Conservation (phyloP, 2,888 invertebrate genomes). For the Rhogogaster chlorosoma region DNA sequence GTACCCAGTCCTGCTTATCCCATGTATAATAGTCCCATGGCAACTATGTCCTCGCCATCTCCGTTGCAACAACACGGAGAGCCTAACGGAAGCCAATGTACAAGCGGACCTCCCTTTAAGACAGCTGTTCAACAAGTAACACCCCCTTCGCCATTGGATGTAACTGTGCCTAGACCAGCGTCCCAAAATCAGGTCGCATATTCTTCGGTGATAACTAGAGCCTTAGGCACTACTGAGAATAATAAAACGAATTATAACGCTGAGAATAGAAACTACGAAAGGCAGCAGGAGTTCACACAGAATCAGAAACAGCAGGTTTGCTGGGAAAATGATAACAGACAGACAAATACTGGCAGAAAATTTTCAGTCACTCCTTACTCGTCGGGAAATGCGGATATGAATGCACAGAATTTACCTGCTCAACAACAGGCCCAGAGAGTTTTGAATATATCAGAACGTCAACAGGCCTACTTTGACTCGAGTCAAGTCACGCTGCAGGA, state of each 20-base stretch:
- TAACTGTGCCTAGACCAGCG: constrained; percentile 84
- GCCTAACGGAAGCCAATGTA: constrained; percentile 69
- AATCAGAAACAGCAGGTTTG: constrained; percentile 76
- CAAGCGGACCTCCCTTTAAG: constrained; percentile 68
- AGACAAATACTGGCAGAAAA: constrained; percentile 64
- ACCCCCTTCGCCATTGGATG: constrained; percentile 86
- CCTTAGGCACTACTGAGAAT: constrained; percentile 83
- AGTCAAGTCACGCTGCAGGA: constrained; percentile 84
- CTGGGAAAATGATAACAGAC: constrained; percentile 73
- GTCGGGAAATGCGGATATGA: constrained; percentile 77
- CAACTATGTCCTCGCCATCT: constrained; percentile 85
- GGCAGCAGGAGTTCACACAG: constrained; percentile 75
- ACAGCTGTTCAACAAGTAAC: constrained; percentile 74
- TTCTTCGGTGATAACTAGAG: constrained; percentile 90
- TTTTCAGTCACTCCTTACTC: constrained; percentile 67
- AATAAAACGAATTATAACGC: constrained; percentile 68
- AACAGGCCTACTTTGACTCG: constrained; percentile 85
- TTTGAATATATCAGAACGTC: constrained; percentile 80
- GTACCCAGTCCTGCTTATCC: constrained; percentile 90
- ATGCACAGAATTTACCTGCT: constrained; percentile 78
- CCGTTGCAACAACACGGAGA: constrained; percentile 82
- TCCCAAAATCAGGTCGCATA: constrained; percentile 85
- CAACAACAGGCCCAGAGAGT: constrained; percentile 77
- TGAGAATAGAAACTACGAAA: constrained; percentile 70
- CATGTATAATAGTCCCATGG: constrained; percentile 91